phyloP scores from a whole-genome alignment of 2,113 vertebrate genomes.

The Phylloscopus trochilus region DNA sequence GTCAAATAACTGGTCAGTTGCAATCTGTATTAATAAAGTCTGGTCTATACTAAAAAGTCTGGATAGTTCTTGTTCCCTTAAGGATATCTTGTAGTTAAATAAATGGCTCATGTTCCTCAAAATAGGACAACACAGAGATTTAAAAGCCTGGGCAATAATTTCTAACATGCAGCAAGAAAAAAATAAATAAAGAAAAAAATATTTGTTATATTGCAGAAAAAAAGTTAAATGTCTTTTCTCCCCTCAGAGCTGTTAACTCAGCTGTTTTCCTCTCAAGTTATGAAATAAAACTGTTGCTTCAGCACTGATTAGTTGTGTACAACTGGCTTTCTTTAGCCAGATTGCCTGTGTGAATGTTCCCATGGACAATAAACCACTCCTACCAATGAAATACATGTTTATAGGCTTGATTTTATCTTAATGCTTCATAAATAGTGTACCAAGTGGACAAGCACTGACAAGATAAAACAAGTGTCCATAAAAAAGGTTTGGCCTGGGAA shows the following conservation, averaged over 20 bases:
- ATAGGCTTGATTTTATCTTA: constrained; percentile 56
- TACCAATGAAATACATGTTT: constrained; percentile 11
- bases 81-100: not conserved
- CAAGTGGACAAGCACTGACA: constrained; percentile 25
- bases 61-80: not conserved
- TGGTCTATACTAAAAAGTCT: not conserved
- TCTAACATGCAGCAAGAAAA: not conserved
- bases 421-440: not conserved
- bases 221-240: not conserved
- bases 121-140: not conserved
- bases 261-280: not conserved
- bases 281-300: not conserved
- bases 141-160: not conserved
- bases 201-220: not conserved
- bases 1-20: not conserved
- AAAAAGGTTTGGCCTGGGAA: constrained; percentile 37
- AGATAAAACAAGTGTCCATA: constrained; percentile 36
- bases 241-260: not conserved
- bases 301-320: not conserved
- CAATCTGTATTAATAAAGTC: not conserved
- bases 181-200: not conserved
- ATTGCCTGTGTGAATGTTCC: not conserved
- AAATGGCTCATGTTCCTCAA: not conserved
- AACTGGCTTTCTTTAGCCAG: not conserved
- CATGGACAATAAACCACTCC: constrained; percentile 23